phyloP scores from a whole-genome alignment of 2,797 vertebrate species.

The Chelidonichthys spinosus region DNA sequence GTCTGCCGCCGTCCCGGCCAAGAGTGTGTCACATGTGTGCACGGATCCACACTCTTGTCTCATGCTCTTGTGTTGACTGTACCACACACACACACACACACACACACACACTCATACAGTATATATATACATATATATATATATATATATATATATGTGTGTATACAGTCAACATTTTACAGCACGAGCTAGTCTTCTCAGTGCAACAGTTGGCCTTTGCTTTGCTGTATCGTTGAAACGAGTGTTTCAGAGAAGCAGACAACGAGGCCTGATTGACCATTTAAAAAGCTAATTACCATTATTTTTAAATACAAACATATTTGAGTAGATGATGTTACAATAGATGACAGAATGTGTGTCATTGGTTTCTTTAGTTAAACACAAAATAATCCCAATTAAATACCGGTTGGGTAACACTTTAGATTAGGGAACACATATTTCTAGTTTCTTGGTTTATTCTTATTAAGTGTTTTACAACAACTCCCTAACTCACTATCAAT shows the following conservation, averaged over 20 bases:
- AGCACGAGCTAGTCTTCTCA: slow-evolving; percentile 2
- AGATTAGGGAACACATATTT: no score
- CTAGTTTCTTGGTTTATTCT: no score
- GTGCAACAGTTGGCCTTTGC: not conserved
- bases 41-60: slow-evolving; percentile 46
- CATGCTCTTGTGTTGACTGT: slow-evolving; percentile 34
- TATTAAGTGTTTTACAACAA: no score
- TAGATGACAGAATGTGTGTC: not conserved
- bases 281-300: not conserved
- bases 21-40: slow-evolving; percentile 61
- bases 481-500: no score
- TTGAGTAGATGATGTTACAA: not conserved
- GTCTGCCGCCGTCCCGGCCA: slow-evolving; percentile 78
- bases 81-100: slow-evolving; percentile 16
- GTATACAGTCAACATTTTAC: not conserved
- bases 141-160: no score
- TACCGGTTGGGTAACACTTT: no score
- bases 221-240: not conserved
- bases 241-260: not conserved
- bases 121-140: no score
- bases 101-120: slow-evolving; percentile 11
- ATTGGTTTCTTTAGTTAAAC: not conserved
- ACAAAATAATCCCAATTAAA: not conserved
- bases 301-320: not conserved
- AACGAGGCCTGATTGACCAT: not conserved